A percentile compares a stretch with the other conserved stretches of the same genome.
Evolutionary conservation across 2,113 vertebrate species (phyloP).

Genomic region (Sinocyclocheilus anophthalmus): DNA sequence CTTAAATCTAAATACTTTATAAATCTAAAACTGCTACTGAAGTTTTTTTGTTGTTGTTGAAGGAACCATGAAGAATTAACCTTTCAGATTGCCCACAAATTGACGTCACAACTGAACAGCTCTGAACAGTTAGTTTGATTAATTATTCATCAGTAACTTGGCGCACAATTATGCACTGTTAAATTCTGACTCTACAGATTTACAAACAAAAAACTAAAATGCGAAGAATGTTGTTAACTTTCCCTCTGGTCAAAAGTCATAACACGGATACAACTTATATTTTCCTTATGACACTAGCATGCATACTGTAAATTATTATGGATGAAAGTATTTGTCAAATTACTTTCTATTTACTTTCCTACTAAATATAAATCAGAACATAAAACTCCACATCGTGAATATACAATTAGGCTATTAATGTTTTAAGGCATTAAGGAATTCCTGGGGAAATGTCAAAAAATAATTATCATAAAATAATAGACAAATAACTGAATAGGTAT

Average conservation of each 20-base stretch:
- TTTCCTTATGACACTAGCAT: background rate
- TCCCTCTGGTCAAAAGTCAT: background rate
- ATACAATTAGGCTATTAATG: no score
- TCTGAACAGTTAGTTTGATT: background rate
- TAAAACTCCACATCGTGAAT: background rate
- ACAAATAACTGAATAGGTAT: background rate
- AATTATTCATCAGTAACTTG: conserved; percentile 3
- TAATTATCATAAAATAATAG: no score
- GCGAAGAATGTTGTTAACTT: background rate
- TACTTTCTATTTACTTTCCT: background rate
- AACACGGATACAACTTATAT: background rate
- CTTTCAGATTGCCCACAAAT: background rate
- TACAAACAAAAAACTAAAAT: background rate
- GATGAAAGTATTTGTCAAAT: background rate
- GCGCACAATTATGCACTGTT: background rate
- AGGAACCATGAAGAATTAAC: background rate
- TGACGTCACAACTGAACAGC: background rate
- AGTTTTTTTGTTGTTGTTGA: background rate
- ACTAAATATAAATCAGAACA: background rate
- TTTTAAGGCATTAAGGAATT: background rate
- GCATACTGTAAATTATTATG: background rate
- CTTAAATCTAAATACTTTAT: background rate
- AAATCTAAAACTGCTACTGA: background rate
- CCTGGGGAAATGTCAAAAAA: background rate
- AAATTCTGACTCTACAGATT: background rate